These are phyloP conservation scores for Drosophila nikananu DNA, from an alignment of 1,140 invertebrate genomes.

Conservation along the genomic window DNA sequence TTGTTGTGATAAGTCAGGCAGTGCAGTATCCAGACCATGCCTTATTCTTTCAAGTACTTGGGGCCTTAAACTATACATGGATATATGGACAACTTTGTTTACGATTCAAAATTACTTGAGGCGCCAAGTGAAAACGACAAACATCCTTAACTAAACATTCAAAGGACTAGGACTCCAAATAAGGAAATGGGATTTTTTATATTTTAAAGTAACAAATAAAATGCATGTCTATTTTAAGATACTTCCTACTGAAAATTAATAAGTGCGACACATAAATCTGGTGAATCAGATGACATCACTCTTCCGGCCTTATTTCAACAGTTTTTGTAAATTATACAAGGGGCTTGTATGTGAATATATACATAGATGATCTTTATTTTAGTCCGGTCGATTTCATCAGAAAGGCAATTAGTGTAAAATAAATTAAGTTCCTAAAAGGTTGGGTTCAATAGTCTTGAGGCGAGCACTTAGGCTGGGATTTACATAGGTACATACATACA, in stretches of 20 bases:
- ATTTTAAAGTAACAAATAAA: background rate
- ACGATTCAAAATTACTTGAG: constrained; percentile 10
- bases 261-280: background rate
- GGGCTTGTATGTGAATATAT: constrained; percentile 5
- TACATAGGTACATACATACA: background rate
- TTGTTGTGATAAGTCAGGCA: constrained; percentile 61
- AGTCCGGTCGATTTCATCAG: constrained; percentile 3
- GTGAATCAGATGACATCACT: background rate
- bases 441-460: constrained; percentile 6
- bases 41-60: constrained; percentile 21
- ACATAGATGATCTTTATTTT: constrained; percentile 19
- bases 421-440: constrained; percentile 20
- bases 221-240: background rate
- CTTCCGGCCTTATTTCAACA: constrained; percentile 15
- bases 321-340: constrained; percentile 6
- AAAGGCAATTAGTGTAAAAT: constrained; percentile 20
- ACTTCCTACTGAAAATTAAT: background rate
- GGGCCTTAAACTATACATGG: constrained; percentile 14
- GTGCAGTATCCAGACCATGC: constrained; percentile 29
- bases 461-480: constrained; percentile 1
- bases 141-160: background rate
- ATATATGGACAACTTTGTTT: constrained; percentile 13
- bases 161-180: background rate
- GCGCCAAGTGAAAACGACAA: background rate
- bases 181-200: background rate